These are phyloP conservation scores for Drepanosiphum platanoidis DNA, from an alignment of 2,888 invertebrate species.

Conservation along the genomic window DNA sequence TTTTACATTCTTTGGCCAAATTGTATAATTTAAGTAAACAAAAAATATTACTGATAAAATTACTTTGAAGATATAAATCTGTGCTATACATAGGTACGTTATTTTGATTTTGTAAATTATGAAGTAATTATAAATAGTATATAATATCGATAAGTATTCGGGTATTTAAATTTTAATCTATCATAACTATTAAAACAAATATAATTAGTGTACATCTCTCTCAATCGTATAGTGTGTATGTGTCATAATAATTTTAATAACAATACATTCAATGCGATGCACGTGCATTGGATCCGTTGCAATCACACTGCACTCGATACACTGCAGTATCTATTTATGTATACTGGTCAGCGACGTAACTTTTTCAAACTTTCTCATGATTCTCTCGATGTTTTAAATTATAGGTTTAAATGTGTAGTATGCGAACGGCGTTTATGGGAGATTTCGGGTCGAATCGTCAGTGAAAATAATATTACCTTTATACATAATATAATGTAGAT, in stretches of 20 bases:
- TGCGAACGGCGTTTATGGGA: not conserved
- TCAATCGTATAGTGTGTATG: not conserved
- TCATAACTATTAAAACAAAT: not conserved
- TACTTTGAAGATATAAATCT: too few species aligned
- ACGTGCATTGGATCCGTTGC: not conserved
- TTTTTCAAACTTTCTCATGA: too few species aligned
- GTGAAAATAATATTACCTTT: not conserved
- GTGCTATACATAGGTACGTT: too few species aligned
- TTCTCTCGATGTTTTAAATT: not conserved
- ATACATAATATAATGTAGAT: not conserved
- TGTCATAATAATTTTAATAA: not conserved
- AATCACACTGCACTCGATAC: not conserved
- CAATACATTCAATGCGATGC: not conserved
- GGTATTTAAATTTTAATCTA: not conserved
- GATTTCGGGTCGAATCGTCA: not conserved
- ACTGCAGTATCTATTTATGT: not conserved
- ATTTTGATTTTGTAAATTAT: too few species aligned
- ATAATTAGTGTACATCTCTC: too few species aligned
- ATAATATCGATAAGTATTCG: too few species aligned
- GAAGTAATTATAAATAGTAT: too few species aligned
- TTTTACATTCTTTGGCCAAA: too few species aligned
- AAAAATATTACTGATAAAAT: too few species aligned
- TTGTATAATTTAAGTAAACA: too few species aligned
- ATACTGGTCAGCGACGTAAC: not conserved
- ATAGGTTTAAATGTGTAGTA: not conserved